Conservation (phyloP, 2,113 vertebrate genomes). For the Pelusios castaneus region DNA sequence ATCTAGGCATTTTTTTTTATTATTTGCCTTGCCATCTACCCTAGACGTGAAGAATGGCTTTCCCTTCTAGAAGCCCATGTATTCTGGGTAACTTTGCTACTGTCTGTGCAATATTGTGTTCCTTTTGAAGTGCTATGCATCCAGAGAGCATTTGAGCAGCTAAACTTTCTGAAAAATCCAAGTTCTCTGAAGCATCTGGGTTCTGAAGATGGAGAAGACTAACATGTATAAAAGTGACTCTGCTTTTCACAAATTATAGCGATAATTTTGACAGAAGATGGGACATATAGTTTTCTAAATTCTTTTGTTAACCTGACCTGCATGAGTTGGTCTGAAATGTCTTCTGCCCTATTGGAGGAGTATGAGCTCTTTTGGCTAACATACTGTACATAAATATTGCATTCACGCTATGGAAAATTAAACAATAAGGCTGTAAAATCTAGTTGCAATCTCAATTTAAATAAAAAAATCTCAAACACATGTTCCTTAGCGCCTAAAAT, state of each 20-base stretch:
- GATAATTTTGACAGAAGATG: background rate
- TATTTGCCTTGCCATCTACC: background rate
- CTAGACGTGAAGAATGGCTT: background rate
- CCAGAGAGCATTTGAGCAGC: background rate
- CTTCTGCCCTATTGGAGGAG: background rate
- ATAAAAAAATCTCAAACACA: background rate
- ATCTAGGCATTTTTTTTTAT: background rate
- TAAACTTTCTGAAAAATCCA: background rate
- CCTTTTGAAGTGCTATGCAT: background rate
- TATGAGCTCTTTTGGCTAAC: background rate
- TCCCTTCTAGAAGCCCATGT: background rate
- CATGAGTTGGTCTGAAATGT: background rate
- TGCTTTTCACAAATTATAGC: background rate
- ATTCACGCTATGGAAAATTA: background rate
- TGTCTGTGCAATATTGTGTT: background rate
- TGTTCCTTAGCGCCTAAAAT: background rate
- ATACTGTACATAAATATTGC: background rate
- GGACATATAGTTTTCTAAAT: background rate
- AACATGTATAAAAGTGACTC: background rate
- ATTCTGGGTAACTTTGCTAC: background rate
- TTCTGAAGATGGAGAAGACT: rapidly evolving
- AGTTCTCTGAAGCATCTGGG: background rate
- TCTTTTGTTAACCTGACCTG: background rate
- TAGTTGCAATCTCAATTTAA: background rate
- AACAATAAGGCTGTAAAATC: background rate